These are phyloP conservation scores for Julus scandinavius DNA, from an alignment of 2,888 invertebrate genomes.

Conservation along the genomic window DNA sequence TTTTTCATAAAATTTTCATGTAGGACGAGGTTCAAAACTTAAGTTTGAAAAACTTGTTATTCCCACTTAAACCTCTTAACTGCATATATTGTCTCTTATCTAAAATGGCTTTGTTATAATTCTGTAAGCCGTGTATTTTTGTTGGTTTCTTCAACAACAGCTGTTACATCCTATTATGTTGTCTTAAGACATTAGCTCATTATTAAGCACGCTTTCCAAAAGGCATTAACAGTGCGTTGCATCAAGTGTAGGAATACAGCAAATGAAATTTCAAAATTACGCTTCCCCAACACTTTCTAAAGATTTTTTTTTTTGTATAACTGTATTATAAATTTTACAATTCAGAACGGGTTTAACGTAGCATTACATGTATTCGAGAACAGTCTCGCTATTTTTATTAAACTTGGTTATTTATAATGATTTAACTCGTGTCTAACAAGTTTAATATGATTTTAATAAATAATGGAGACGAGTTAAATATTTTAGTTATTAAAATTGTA, in stretches of 20 bases:
- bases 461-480: too few relatives aligned
- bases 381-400: too few relatives aligned
- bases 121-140: neutral
- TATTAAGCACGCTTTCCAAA: neutral
- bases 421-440: too few relatives aligned
- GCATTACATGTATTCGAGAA: too few relatives aligned
- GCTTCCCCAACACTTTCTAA: too few relatives aligned
- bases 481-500: too few relatives aligned
- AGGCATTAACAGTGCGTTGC: neutral
- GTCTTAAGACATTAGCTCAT: neutral
- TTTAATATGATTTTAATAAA: too few relatives aligned
- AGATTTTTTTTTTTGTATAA: neutral
- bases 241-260: neutral
- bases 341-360: too few relatives aligned
- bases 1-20: too few relatives aligned
- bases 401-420: too few relatives aligned
- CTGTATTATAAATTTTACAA: too few relatives aligned
- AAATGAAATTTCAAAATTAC: neutral
- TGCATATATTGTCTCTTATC: neutral
- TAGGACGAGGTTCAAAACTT: too few relatives aligned
- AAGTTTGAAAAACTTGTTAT: neutral
- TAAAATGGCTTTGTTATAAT: neutral
- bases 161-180: neutral
- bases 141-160: neutral
- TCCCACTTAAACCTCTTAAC: neutral